phyloP scores from a whole-genome alignment of 2,888 invertebrate species.

The Gortyna flavago region DNA sequence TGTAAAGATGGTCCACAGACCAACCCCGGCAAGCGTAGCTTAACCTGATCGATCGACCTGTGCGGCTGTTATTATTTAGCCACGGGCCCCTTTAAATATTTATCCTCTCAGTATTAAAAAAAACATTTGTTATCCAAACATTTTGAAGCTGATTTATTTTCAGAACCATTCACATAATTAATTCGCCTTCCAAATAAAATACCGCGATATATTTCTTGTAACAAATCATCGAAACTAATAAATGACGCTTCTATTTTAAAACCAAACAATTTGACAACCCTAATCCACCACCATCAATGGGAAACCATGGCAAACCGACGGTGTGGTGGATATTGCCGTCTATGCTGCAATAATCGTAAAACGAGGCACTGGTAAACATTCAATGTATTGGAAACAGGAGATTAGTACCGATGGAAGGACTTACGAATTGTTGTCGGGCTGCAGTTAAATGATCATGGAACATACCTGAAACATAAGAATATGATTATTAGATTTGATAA shows the following conservation, averaged over 20 bases:
- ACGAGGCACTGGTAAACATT: conserved; percentile 41
- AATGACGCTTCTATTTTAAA: not conserved
- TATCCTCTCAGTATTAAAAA: not conserved
- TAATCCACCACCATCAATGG: conserved; percentile 20
- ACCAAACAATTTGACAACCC: conserved; percentile 29
- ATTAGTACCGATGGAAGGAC: conserved; percentile 57
- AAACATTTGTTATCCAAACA: not conserved
- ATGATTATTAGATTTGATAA: conserved; percentile 10
- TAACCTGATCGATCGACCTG: no score
- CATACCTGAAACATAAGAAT: conserved; percentile 74
- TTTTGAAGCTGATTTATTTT: not conserved
- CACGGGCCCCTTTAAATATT: no score
- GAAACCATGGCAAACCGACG: conserved; percentile 45
- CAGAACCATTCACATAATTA: not conserved
- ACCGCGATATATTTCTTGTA: not conserved
- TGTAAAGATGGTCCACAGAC: no score
- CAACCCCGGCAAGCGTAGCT: no score
- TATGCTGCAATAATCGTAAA: conserved; percentile 59
- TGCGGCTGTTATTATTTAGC: no score
- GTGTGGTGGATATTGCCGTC: conserved; percentile 57
- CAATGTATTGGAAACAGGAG: conserved; percentile 63
- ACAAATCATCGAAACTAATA: not conserved
- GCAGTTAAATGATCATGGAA: conserved; percentile 6
- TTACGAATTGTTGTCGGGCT: conserved; percentile 46
- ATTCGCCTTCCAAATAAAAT: not conserved